phyloP scores from a whole-genome alignment of 2,113 vertebrate genomes.

The Ailuropoda melanoleuca region DNA sequence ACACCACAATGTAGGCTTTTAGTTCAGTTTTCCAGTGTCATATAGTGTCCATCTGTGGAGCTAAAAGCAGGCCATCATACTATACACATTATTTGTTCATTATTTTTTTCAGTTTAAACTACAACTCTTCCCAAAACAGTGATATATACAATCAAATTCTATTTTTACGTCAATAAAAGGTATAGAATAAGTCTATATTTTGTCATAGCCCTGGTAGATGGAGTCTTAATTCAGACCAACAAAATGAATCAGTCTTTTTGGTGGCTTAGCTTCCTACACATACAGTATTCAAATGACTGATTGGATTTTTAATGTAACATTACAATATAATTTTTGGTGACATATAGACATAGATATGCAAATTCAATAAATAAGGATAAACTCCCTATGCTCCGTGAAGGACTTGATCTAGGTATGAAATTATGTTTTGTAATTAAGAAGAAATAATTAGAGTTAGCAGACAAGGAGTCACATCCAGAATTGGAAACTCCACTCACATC shows the following conservation, averaged over 20 bases:
- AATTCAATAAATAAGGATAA: neutral
- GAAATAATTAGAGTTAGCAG: neutral
- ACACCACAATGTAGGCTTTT: neutral
- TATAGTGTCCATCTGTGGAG: neutral
- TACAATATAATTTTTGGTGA: neutral
- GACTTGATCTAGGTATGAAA: neutral
- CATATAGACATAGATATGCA: neutral
- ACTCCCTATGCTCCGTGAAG: neutral
- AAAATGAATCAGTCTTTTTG: neutral
- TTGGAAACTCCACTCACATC: neutral
- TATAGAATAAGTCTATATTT: neutral
- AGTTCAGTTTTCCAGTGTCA: neutral
- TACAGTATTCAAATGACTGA: neutral
- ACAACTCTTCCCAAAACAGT: neutral
- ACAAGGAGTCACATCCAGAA: neutral
- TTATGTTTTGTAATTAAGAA: neutral
- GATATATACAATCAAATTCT: neutral
- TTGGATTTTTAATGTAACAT: neutral
- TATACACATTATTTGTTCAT: neutral
- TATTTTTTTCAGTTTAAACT: neutral
- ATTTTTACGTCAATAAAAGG: neutral
- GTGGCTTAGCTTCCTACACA: neutral
- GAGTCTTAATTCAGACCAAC: neutral
- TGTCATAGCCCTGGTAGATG: neutral
- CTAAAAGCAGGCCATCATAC: neutral